These are phyloP conservation scores for Setipinna tenuifilis DNA, from an alignment of 2,797 vertebrate genomes.

Conservation along the genomic window DNA sequence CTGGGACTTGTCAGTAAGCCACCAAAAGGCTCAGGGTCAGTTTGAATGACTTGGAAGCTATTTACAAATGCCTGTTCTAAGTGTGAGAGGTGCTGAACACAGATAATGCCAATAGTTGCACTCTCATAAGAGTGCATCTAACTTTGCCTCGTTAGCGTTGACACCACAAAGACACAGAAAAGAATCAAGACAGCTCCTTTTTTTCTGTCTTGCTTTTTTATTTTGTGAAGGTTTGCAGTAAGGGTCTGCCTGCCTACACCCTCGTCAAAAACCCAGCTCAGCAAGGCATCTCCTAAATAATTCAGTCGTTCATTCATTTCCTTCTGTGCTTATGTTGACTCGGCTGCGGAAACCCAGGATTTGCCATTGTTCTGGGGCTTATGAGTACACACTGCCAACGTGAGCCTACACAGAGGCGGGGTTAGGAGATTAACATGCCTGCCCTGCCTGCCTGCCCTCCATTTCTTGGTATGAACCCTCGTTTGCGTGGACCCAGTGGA, in stretches of 20 bases:
- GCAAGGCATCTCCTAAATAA: background rate
- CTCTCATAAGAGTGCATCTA: background rate
- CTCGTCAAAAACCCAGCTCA: background rate
- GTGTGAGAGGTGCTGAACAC: background rate
- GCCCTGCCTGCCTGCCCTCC: background rate
- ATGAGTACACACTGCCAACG: background rate
- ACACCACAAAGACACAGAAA: background rate
- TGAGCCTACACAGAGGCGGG: background rate
- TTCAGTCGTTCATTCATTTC: background rate
- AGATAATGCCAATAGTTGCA: background rate
- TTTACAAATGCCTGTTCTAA: background rate
- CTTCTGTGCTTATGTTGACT: constrained; percentile 19
- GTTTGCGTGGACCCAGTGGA: background rate
- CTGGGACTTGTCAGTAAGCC: background rate
- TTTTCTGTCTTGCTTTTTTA: background rate
- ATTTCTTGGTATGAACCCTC: background rate
- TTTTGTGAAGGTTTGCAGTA: background rate
- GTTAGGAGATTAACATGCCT: constrained; percentile 6
- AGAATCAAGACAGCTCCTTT: background rate
- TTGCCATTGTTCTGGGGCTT: background rate
- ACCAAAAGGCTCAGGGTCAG: background rate
- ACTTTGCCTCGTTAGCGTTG: background rate
- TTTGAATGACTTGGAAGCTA: background rate
- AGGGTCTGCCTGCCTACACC: background rate
- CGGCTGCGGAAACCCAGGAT: constrained; percentile 5